Conservation (phyloP, 37 sponge, comb jelly and placozoan genomes). For the Petrosia ficiformis region DNA sequence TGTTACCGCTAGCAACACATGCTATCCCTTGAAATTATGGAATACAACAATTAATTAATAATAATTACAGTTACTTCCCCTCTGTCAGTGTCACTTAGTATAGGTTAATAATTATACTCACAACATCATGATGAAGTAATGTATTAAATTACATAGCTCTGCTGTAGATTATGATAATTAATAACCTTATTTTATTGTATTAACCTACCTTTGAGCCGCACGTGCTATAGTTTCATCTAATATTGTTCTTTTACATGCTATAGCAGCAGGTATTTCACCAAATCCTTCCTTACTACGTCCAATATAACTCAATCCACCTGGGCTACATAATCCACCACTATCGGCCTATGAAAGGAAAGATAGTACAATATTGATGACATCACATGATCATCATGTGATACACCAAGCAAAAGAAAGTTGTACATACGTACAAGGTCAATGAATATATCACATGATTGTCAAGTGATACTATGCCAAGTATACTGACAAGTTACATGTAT, state of each 20-base stretch:
- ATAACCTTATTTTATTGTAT: not conserved
- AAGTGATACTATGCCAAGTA: too few relatives aligned
- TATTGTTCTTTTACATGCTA: slow-evolving; percentile 51
- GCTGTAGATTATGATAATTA: not conserved
- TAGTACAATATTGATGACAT: too few relatives aligned
- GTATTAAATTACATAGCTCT: too few relatives aligned
- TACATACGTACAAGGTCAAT: too few relatives aligned
- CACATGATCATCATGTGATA: too few relatives aligned
- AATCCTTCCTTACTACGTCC: slow-evolving; percentile 35
- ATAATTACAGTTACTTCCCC: too few relatives aligned
- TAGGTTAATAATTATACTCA: too few relatives aligned
- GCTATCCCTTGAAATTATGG: not conserved
- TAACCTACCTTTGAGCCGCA: slow-evolving; percentile 21
- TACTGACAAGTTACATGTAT: too few relatives aligned
- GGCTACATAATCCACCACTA: slow-evolving; percentile 54
- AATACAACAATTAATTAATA: not conserved
- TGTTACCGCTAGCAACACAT: not conserved
- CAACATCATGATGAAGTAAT: too few relatives aligned
- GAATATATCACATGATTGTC: too few relatives aligned
- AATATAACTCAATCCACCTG: slow-evolving; percentile 52
- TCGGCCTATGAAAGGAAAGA: slow-evolving; percentile 28
- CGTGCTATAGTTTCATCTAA: slow-evolving; percentile 39
- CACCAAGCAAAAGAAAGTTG: not conserved
- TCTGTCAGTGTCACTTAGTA: too few relatives aligned
- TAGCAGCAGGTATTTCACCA: slow-evolving; percentile 52